A percentile compares a stretch with the other conserved stretches of the same genome.
Conservation (phyloP, 2,888 invertebrate species). For the Strigamia transsilvanica region DNA sequence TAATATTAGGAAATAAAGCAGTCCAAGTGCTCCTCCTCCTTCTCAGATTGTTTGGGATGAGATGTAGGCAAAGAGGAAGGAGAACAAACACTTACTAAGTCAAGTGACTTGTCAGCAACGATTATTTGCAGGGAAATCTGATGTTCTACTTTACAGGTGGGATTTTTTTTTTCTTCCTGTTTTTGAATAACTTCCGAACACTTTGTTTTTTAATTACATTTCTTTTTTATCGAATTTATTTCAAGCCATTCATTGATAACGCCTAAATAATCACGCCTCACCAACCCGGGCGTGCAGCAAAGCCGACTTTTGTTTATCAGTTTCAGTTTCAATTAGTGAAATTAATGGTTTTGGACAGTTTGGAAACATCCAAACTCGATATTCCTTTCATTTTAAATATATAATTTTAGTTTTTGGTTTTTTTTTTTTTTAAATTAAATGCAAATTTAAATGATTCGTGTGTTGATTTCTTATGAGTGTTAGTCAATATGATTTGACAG, state of each 20-base stretch:
- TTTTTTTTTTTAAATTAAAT: too few relatives aligned
- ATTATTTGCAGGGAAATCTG: conserved; percentile 39
- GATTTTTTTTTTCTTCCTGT: not conserved
- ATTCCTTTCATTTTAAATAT: too few relatives aligned
- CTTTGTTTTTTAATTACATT: not conserved
- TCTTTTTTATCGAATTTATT: not conserved
- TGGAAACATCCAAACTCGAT: too few relatives aligned
- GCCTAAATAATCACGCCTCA: too few relatives aligned
- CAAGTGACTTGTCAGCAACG: conserved; percentile 17
- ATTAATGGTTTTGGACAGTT: too few relatives aligned
- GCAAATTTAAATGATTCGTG: not conserved
- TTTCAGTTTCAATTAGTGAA: too few relatives aligned
- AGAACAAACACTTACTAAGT: conserved; percentile 37
- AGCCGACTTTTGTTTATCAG: too few relatives aligned
- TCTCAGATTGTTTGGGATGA: conserved; percentile 10
- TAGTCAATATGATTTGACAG: conserved; percentile 33
- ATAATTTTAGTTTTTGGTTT: too few relatives aligned
- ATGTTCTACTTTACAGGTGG: conserved; percentile 29
- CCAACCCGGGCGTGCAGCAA: too few relatives aligned
- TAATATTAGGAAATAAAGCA: conserved; percentile 20
- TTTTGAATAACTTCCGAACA: not conserved
- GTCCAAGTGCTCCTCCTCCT: conserved; percentile 20
- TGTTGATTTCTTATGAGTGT: conserved; percentile 42
- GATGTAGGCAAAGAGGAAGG: conserved; percentile 26
- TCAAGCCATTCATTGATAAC: too few relatives aligned